Percentiles rank a stretch among this genome's conserved stretches.
Conservation (phyloP, 2,888 invertebrate species). For the Drosophila mimica region DNA sequence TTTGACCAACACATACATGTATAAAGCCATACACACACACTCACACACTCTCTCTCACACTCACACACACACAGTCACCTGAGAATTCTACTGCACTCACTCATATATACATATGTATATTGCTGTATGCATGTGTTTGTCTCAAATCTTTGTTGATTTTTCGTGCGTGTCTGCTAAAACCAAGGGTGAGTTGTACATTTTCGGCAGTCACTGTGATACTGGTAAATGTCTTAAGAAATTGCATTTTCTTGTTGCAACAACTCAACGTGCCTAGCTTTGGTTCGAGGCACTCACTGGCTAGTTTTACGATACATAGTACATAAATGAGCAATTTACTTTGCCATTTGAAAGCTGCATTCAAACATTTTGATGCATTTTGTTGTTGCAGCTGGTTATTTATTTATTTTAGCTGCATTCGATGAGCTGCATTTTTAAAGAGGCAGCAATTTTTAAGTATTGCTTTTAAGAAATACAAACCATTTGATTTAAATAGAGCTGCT, state of each 20-base stretch:
- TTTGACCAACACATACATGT: slow-evolving; percentile 58
- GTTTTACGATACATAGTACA: slow-evolving; percentile 39
- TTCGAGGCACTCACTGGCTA: slow-evolving; percentile 6
- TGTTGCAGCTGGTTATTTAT: slow-evolving; percentile 23
- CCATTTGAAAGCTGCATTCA: slow-evolving; percentile 42
- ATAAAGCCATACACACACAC: slow-evolving; percentile 6
- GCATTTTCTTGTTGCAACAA: slow-evolving; percentile 68
- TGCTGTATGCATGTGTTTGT: not conserved
- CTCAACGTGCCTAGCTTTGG: slow-evolving; percentile 9
- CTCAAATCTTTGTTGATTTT: slow-evolving; percentile 34
- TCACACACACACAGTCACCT: slow-evolving; percentile 20
- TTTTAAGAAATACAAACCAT: not conserved
- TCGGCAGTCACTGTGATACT: slow-evolving; percentile 13
- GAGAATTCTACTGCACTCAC: slow-evolving; percentile 24
- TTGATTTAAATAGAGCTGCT: not conserved
- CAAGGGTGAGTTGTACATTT: slow-evolving; percentile 9
- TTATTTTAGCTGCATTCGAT: slow-evolving; percentile 7
- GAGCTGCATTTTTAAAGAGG: not conserved
- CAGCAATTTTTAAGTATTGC: not conserved
- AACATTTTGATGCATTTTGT: slow-evolving; percentile 36
- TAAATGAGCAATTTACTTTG: slow-evolving; percentile 69
- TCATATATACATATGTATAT: slow-evolving; percentile 3
- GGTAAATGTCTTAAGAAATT: slow-evolving; percentile 77
- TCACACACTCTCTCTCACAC: not conserved
- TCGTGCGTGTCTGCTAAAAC: slow-evolving; percentile 15